Evolutionary conservation across 2,113 vertebrate species (phyloP), one percentile per base, ranked within the genome.

Genomic region (Amphilophus citrinellus): DNA sequence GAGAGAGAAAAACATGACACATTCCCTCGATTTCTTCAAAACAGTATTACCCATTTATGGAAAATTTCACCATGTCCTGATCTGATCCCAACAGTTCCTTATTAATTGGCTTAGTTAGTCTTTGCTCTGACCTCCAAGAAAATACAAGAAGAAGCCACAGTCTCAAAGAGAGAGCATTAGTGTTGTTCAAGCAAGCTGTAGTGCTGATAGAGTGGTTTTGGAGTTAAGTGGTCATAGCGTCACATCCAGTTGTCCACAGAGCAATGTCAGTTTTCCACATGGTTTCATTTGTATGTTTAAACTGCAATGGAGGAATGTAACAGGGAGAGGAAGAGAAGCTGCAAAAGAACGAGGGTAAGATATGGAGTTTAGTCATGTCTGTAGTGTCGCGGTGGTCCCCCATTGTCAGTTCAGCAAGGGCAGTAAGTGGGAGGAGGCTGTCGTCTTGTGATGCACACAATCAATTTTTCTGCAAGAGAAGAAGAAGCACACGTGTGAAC

Each of bases 401-500:
- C 77, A 32, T 66, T 59, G 82, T 91, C 89, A 90, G 88, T 92
- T 96, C 92, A 96, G 93, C 95, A 96, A 83, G 94, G 95, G 93
- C 96, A 96, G 93, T 96, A 95, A 89, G 95, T 94, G 76, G 94
- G 94, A 91, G 93, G 94, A 85, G 94, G 94, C 88, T 88, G 95
- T 93, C 94, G 93, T 94, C 90, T 93, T 30, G 93, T 94, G 87
- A 96, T 95, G 94, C 94, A 96, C 87, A 96, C 94, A 11, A 96
- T 96, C 93, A 96, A 94, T 94, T 96, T 96, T 95, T 96, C 95
- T 96, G 95, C 56, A 89, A 89, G 57, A 91, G 22, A 89, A 65
- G 65, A 66, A 86, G 42, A 84, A 5, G 56, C 27, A 77, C 1
- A 84, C 47, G 24, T 62, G 18, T 32, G 27, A 77, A 32, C 13